Percentiles rank a stretch among this genome's conserved stretches.
Conservation (phyloP, 1,140 invertebrate genomes). For the Hydropsyche tenuis region DNA sequence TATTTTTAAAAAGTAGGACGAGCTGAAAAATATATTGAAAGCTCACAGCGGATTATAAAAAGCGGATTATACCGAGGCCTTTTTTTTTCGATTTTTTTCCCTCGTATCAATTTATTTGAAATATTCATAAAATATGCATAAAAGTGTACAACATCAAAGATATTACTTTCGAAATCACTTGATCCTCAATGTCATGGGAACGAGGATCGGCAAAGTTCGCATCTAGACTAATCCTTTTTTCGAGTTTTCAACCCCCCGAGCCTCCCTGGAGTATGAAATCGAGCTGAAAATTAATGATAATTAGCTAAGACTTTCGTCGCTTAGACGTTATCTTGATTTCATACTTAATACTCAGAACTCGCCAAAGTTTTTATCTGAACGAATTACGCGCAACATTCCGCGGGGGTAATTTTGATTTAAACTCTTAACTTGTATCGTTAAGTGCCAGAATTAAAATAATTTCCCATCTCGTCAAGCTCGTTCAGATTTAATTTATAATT, state of each 20-base stretch:
- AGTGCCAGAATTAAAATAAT: no score
- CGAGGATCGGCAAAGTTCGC: neutral
- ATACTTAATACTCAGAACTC: slow-evolving; percentile 16
- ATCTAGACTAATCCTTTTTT: slow-evolving; percentile 21
- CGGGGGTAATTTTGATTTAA: slow-evolving; percentile 19
- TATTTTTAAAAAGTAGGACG: no score
- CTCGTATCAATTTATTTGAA: no score
- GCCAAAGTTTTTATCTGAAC: slow-evolving; percentile 21
- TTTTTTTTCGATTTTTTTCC: no score
- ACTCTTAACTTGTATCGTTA: neutral
- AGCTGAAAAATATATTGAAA: no score
- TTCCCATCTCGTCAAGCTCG: no score
- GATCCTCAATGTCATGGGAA: slow-evolving; percentile 2
- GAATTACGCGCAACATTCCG: slow-evolving; percentile 15
- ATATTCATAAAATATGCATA: slow-evolving; percentile 1
- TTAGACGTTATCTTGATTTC: slow-evolving; percentile 26
- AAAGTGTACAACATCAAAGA: slow-evolving; percentile 6
- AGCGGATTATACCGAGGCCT: no score
- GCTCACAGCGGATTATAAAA: no score
- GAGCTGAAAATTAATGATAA: slow-evolving; percentile 27
- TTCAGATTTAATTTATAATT: no score
- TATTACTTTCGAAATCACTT: slow-evolving; percentile 18
- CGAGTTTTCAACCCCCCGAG: slow-evolving; percentile 8
- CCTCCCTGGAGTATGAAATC: neutral
- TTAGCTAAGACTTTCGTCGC: slow-evolving; percentile 26